phyloP scores from a whole-genome alignment of 2,797 vertebrate species.

The Ataeniobius toweri region DNA sequence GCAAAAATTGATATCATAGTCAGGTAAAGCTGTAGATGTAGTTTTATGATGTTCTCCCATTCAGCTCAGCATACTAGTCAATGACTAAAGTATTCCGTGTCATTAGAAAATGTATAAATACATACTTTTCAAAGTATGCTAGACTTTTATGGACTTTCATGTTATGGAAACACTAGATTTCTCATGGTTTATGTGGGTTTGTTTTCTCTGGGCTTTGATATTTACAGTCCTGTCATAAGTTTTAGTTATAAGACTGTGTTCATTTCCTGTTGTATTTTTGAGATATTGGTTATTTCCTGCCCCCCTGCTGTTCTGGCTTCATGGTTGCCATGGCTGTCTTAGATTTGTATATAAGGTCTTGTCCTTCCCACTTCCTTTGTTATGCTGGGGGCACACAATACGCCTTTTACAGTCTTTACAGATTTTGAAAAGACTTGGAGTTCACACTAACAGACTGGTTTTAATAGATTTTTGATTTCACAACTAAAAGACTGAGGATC shows the following conservation, averaged over 20 bases:
- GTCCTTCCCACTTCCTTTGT: neutral
- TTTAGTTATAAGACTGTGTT: too few species aligned
- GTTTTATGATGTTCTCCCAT: neutral
- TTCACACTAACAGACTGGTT: neutral
- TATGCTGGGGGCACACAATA: neutral
- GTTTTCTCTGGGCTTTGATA: too few species aligned
- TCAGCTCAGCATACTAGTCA: neutral
- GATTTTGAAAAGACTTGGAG: neutral
- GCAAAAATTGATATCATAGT: conserved; percentile 11
- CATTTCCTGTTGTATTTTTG: neutral
- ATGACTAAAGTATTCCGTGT: neutral
- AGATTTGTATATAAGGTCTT: neutral
- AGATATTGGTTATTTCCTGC: neutral
- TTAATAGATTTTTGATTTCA: neutral
- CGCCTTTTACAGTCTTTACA: neutral
- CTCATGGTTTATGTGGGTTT: too few species aligned
- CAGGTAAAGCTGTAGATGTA: neutral
- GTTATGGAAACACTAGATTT: neutral
- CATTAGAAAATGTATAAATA: neutral
- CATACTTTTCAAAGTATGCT: neutral
- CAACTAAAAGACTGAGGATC: neutral
- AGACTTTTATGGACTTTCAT: neutral
- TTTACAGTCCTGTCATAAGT: too few species aligned
- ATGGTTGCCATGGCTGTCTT: neutral
- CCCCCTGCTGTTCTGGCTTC: neutral